Percentiles rank a stretch among this genome's conserved stretches.
These are phyloP conservation scores for Prinia subflava DNA, from an alignment of 2,113 vertebrate species.

Conservation along the genomic window DNA sequence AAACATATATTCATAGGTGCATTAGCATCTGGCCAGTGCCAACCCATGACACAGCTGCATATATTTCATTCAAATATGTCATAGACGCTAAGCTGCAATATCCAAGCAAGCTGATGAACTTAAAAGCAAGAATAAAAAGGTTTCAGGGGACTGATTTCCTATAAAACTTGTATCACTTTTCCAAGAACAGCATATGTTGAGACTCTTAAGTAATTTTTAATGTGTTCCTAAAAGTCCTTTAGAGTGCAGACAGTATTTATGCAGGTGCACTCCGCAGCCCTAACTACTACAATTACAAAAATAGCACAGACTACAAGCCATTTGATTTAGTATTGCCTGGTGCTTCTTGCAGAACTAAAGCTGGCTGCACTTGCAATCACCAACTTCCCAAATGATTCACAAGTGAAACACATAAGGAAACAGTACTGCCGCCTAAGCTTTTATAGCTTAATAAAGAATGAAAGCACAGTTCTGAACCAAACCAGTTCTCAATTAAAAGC, in stretches of 20 bases:
- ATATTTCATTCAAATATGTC: not conserved
- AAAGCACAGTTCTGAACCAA: not conserved
- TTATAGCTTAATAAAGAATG: not conserved
- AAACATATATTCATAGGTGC: too few relatives aligned
- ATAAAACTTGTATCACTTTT: not conserved
- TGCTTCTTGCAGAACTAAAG: not conserved
- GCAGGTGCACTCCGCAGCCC: not conserved
- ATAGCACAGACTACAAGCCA: not conserved
- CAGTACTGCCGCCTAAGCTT: not conserved
- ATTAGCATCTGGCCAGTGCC: too few relatives aligned
- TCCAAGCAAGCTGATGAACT: not conserved
- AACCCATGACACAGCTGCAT: too few relatives aligned
- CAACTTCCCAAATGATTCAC: not conserved
- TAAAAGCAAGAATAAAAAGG: not conserved
- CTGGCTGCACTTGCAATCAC: not conserved
- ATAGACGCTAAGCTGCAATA: not conserved
- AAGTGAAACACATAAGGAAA: not conserved
- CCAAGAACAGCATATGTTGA: not conserved
- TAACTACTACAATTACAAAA: not conserved
- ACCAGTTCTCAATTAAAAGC: not conserved
- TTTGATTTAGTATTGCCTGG: not conserved
- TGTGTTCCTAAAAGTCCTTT: not conserved
- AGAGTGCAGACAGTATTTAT: not conserved
- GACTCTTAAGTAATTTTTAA: not conserved
- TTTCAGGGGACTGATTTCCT: not conserved